A percentile compares a stretch with the other conserved stretches of the same genome.
These are phyloP conservation scores for Acutogordius australiensis DNA, from an alignment of 2,888 invertebrate genomes.

Conservation along the genomic window DNA sequence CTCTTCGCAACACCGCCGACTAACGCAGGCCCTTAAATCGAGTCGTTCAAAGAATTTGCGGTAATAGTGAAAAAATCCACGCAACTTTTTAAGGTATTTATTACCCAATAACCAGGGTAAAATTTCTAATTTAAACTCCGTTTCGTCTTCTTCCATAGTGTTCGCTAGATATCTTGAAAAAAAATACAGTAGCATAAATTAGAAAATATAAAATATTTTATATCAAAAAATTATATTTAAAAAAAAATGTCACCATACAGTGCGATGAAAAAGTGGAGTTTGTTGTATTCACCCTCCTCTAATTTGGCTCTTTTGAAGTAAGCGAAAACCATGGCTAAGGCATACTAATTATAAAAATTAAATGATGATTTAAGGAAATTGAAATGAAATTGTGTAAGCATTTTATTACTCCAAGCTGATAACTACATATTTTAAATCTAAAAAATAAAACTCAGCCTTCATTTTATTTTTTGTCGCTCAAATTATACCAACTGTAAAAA, in stretches of 20 bases:
- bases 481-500: no score
- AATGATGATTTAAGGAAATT: neutral
- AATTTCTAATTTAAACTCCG: slow-evolving; percentile 3
- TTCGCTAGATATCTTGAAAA: neutral
- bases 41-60: neutral
- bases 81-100: neutral
- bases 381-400: no score
- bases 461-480: no score
- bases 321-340: slow-evolving; percentile 31
- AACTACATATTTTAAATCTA: no score
- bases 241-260: slow-evolving; percentile 23
- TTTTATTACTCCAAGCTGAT: no score
- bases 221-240: neutral
- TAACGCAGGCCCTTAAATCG: neutral
- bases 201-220: neutral
- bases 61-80: slow-evolving; percentile 6
- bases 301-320: slow-evolving; percentile 30
- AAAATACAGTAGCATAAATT: neutral
- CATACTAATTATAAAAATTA: slow-evolving; percentile 21
- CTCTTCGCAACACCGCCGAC: neutral
- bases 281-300: slow-evolving; percentile 26
- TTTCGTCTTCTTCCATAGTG: slow-evolving; percentile 9
- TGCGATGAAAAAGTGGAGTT: slow-evolving; percentile 30
- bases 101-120: neutral
- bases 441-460: no score